phyloP scores from a whole-genome alignment of 2,888 invertebrate genomes.

The Cheilosia variabilis region DNA sequence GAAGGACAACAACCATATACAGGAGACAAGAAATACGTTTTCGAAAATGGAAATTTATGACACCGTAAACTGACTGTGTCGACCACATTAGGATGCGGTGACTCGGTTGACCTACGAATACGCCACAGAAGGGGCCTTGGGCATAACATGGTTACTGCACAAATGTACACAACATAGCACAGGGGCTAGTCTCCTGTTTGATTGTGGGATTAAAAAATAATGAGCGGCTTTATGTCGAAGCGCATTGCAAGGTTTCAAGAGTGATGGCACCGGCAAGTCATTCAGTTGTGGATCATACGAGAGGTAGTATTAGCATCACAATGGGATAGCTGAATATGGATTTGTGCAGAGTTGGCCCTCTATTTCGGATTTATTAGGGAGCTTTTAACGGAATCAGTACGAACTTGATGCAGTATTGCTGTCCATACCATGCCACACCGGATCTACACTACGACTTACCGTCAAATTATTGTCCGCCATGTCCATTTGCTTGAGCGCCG shows the following conservation, averaged over 20 bases:
- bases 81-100: conserved; percentile 57
- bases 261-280: background rate
- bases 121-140: conserved; percentile 11
- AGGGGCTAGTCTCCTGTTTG: background rate
- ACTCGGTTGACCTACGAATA: conserved; percentile 36
- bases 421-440: too few relatives aligned
- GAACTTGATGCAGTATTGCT: too few relatives aligned
- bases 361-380: too few relatives aligned
- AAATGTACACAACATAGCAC: background rate
- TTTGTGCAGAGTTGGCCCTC: too few relatives aligned
- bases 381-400: too few relatives aligned
- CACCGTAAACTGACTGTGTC: conserved; percentile 63
- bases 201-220: conserved; percentile 3
- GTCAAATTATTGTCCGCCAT: conserved; percentile 93
- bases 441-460: conserved; percentile 79
- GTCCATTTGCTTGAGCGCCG: conserved; percentile 89
- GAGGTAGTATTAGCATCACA: too few relatives aligned
- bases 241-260: background rate
- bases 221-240: conserved; percentile 1
- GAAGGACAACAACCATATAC: conserved; percentile 4
- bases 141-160: background rate
- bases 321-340: conserved; percentile 23
- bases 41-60: conserved; percentile 66
- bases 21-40: conserved; percentile 52
- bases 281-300: background rate